Conservation (phyloP, 1,140 invertebrate genomes). For the Tetramorium parvispinum region DNA sequence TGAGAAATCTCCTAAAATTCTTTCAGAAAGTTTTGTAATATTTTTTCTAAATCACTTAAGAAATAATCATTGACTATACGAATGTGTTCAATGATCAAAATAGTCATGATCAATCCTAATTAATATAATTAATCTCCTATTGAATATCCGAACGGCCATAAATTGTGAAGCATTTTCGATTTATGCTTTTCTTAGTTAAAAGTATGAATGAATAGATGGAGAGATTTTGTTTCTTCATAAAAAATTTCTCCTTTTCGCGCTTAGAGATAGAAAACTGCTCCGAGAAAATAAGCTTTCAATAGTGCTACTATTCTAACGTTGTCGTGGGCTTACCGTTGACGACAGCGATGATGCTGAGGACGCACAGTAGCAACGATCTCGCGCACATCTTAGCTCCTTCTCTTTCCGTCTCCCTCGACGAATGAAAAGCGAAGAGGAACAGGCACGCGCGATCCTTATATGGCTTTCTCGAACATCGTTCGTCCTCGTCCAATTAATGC, state of each 20-base stretch:
- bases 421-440: constrained; percentile 42
- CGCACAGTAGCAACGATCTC: constrained; percentile 78
- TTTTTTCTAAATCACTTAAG: not conserved
- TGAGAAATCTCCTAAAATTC: not conserved
- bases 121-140: not conserved
- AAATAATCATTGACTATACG: not conserved
- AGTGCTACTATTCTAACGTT: not conserved
- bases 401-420: constrained; percentile 24
- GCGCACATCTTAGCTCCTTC: constrained; percentile 75
- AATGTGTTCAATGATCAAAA: not conserved
- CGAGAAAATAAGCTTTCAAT: not conserved
- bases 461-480: constrained; percentile 60
- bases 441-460: constrained; percentile 60
- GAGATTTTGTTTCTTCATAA: not conserved
- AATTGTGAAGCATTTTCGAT: not conserved
- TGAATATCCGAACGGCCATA: not conserved
- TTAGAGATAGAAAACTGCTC: not conserved
- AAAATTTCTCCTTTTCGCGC: not conserved
- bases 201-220: not conserved
- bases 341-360: constrained; percentile 75
- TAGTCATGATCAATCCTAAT: not conserved
- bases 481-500: constrained; percentile 36
- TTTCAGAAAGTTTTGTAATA: not conserved
- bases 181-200: not conserved
- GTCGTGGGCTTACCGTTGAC: constrained; percentile 78